Evolutionary conservation across 2,113 vertebrate species (phyloP).

Genomic region (Vireo altiloquus): DNA sequence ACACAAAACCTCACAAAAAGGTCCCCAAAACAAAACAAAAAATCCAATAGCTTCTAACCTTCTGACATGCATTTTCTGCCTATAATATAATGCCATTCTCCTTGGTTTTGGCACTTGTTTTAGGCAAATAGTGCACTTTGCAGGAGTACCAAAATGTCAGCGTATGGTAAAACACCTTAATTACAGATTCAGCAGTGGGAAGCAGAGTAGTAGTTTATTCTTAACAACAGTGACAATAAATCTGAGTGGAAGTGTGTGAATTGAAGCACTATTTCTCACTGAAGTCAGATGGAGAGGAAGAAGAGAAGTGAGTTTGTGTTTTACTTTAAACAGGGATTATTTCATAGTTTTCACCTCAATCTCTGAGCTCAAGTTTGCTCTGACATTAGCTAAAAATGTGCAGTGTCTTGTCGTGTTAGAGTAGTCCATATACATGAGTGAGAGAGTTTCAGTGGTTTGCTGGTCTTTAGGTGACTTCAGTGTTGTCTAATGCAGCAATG

Average conservation of each 20-base stretch:
- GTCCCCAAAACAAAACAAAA: neutral
- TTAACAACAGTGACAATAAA: neutral
- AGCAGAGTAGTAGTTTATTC: neutral
- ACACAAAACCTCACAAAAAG: neutral
- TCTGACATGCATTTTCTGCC: neutral
- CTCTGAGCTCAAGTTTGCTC: neutral
- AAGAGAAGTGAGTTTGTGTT: neutral
- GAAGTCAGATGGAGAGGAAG: neutral
- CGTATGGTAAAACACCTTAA: neutral
- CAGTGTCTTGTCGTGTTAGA: neutral
- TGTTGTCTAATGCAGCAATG: neutral
- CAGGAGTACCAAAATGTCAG: neutral
- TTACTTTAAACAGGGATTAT: neutral
- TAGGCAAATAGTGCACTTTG: neutral
- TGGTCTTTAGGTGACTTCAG: neutral
- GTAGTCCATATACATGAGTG: neutral
- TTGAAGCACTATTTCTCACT: neutral
- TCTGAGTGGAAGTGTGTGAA: neutral
- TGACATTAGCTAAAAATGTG: neutral
- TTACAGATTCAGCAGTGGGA: neutral
- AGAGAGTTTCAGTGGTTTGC: neutral
- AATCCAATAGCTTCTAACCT: neutral
- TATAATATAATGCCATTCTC: neutral
- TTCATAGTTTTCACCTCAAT: neutral
- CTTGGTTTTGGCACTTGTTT: neutral